phyloP scores from a whole-genome alignment of 2,113 vertebrate genomes.

The Colistium nudipinnis region DNA sequence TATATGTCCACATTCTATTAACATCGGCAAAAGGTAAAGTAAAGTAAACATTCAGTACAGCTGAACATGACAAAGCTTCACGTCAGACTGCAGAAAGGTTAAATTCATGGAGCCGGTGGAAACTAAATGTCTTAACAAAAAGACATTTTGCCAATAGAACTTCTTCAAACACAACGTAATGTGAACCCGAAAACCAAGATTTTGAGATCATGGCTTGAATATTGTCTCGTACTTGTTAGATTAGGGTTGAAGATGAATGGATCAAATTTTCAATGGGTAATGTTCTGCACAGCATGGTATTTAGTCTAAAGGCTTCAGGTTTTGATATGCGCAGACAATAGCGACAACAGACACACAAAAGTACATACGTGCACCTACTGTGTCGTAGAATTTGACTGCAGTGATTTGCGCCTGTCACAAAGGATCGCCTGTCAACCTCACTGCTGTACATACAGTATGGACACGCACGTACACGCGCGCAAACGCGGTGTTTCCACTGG shows the following conservation, averaged over 20 bases:
- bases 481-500: not conserved
- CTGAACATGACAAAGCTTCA: not conserved
- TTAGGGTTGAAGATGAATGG: slow-evolving; percentile 32
- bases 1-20: too few relatives aligned
- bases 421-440: slow-evolving; percentile 2
- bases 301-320: not conserved
- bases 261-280: slow-evolving; percentile 56
- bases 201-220: slow-evolving; percentile 6
- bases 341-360: not conserved
- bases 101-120: not conserved
- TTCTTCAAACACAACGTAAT: too few relatives aligned
- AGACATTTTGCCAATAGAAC: too few relatives aligned
- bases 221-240: not conserved
- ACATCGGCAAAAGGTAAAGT: too few relatives aligned
- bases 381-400: not conserved
- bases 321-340: slow-evolving; percentile 13
- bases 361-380: not conserved
- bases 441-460: not conserved
- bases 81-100: too few relatives aligned
- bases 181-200: not conserved
- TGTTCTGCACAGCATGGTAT: slow-evolving; percentile 27
- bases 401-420: slow-evolving; percentile 11
- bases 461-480: not conserved
- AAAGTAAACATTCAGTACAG: not conserved
- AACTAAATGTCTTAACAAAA: slow-evolving; percentile 25